Evolutionary conservation across 2,888 invertebrate species (phyloP).

Genomic region (Coleophora flavipennella): DNA sequence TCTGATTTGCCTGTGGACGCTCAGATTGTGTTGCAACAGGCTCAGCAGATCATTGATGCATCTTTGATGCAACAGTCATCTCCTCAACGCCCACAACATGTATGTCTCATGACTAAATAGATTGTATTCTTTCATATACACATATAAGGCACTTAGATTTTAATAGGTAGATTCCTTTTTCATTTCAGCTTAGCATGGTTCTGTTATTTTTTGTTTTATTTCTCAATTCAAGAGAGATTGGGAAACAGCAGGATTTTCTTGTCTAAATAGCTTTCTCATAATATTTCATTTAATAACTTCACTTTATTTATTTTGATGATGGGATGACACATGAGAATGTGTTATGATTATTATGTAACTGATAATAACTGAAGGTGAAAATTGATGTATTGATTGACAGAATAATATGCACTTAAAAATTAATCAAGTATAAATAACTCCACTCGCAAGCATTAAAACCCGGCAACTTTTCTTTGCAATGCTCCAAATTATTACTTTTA

Average conservation of each 20-base stretch:
- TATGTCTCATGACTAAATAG: constrained; percentile 49
- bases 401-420: too few species aligned
- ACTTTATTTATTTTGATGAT: too few species aligned
- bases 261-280: too few species aligned
- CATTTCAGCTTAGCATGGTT: constrained; percentile 46
- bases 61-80: constrained; percentile 69
- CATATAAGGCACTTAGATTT: constrained; percentile 21
- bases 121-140: constrained; percentile 27
- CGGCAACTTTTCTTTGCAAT: too few species aligned
- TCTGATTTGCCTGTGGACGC: constrained; percentile 70
- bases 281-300: too few species aligned
- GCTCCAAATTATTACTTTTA: too few species aligned
- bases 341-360: too few species aligned
- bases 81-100: constrained; percentile 68
- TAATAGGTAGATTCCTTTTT: constrained; percentile 23
- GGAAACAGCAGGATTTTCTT: too few species aligned
- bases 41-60: constrained; percentile 71
- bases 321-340: too few species aligned
- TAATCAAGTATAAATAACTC: too few species aligned
- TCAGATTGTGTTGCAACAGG: constrained; percentile 71
- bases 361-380: not conserved
- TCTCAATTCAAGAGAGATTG: too few species aligned
- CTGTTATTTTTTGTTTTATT: constrained; percentile 23
- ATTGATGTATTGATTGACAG: constrained; percentile 15
- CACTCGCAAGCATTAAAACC: too few species aligned